Evolutionary conservation across 2,888 invertebrate species (phyloP), one percentile per base, ranked within the genome.

Genomic region (Melieria crassipennis): DNA sequence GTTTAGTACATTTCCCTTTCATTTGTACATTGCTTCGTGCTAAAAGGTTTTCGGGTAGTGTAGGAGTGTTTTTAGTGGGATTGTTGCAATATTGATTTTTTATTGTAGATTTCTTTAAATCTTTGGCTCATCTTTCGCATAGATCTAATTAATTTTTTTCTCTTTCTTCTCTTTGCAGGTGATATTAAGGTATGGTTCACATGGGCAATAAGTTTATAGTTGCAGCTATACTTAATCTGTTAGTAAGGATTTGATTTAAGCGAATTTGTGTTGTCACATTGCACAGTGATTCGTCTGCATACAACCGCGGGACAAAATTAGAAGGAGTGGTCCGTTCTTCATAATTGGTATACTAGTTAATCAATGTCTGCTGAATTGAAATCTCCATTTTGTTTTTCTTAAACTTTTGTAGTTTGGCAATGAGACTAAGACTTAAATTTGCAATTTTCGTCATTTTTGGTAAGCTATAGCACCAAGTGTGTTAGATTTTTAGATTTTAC

Each of bases 101-200:
- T 9, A 7, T 52, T 52, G 5, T 5, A n/a, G 50, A 10, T 50
- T 10, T n/a, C n/a, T n/a, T n/a, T n/a, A n/a, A n/a, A n/a, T n/a
- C n/a, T n/a, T n/a, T n/a, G n/a, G n/a, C n/a, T n/a, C n/a, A n/a
- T 11, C 11, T 50, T 10, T 50, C 11, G 9, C 50, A 50, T 50
- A 50, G 50, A 50, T 52, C 52, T 52, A 52, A 52, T 7, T 5
- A 52, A n/a, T n/a, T n/a, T 52, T 52, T 52, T 5, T 52, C 5
- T 5, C 5, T 52, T 55, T 43, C 16, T 52, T 9, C 13, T 52
- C 5, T 52, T 52, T 52, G 52, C 52, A 52, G 52, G 9, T 52
- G 52, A 52, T 69, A 42, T 57, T 63, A 47, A 46, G 52, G 30
- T 52, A 46, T 57, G 45, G 43, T 56, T n/a, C 16, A 62, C 52